Conservation (phyloP, 1,140 invertebrate species). For the Diorhabda carinulata region DNA sequence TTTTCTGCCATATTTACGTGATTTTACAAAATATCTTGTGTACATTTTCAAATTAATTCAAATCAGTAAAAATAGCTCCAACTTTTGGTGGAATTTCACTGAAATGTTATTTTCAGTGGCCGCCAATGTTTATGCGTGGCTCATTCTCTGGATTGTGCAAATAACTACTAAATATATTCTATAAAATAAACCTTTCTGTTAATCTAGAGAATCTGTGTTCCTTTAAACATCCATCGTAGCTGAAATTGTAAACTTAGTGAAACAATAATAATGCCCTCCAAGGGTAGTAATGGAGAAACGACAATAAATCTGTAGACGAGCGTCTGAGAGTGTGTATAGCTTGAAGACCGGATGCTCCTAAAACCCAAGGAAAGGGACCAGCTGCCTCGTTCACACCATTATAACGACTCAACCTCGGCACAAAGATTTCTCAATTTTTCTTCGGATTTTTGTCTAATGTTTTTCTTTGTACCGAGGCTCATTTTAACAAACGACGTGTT, state of each 20-base stretch:
- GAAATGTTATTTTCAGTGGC: too few species aligned
- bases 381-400: conserved; percentile 9
- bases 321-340: conserved; percentile 12
- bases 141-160: too few species aligned
- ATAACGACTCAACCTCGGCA: conserved; percentile 10
- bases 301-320: conserved; percentile 15
- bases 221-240: neutral
- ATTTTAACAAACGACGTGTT: neutral
- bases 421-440: conserved; percentile 10
- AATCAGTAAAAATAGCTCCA: too few species aligned
- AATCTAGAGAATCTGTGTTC: neutral
- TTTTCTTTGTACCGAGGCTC: neutral
- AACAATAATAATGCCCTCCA: conserved; percentile 1
- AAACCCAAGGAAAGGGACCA: conserved; percentile 7
- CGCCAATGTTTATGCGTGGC: too few species aligned
- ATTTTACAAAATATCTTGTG: too few species aligned
- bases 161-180: neutral
- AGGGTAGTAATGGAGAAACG: conserved; percentile 4
- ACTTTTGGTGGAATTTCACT: too few species aligned
- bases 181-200: neutral
- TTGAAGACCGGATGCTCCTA: conserved; percentile 4
- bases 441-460: neutral
- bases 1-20: too few species aligned
- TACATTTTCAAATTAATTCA: too few species aligned
- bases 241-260: neutral